Evolutionary conservation across 1,140 invertebrate genomes (phyloP), one percentile per base, ranked within the genome.

Genomic region (Ditylenchus dipsaci): DNA sequence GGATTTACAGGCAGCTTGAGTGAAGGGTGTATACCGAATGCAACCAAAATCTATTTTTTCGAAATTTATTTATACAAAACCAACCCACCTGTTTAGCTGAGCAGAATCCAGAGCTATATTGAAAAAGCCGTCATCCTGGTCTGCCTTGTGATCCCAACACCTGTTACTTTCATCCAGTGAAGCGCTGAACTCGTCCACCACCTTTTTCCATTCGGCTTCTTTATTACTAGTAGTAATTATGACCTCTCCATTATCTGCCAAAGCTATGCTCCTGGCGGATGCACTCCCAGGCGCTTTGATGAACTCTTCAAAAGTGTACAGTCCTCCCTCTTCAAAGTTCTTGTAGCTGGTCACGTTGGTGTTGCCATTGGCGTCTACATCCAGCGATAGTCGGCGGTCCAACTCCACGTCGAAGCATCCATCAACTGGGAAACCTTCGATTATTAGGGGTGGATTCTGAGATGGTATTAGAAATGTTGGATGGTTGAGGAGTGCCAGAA

Each of bases 261-360:
- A 38, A 33, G 23, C 38, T 19, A 3, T 23, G 21, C 19, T 62
- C 19, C n/a, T 15, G 19, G 33, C 38, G 21, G 42, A 63, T 11
- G 43, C 30, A 63, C 61, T 26, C 43, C 42, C 61, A 21, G 42
- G 42, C 19, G 33, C 61, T 17, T 63, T 63, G 38, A 68, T 49
- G 43, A 68, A 68, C 42, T 68, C 67, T 19, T 61, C 67, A 49
- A 68, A 68, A 0, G 67, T 61, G 45, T 61, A 26, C 29, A 68
- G 21, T 38, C 33, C 33, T 38, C 33, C 33, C n/a, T 68, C 67
- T 13, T 57, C 43, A 15, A 29, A 33, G 58, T 33, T 57, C 19
- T 56, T 26, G 26, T 58, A 21, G 29, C 43, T 53, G 13, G 21
- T 0, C 0, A 38, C 58, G 1, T 61, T 21, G 19, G 42, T 63